phyloP scores from a whole-genome alignment of 2,113 vertebrate species.

The Hippolais icterina region DNA sequence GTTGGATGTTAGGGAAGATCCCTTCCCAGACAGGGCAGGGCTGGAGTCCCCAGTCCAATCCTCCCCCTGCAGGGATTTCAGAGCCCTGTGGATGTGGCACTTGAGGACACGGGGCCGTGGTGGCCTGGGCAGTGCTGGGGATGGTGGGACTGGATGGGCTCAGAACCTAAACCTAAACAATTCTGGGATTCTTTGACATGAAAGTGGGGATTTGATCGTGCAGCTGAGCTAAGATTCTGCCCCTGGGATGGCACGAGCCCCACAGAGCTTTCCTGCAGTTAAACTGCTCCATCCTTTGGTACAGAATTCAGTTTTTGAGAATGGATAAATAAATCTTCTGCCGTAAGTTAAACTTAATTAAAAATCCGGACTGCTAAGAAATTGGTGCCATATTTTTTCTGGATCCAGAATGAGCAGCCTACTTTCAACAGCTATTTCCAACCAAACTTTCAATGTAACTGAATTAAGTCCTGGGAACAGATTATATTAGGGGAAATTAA shows the following conservation, averaged over 20 bases:
- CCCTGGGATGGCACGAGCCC: rapidly evolving
- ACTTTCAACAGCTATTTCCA: neutral
- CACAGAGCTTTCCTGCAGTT: rapidly evolving
- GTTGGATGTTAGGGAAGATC: neutral
- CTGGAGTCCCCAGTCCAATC: neutral
- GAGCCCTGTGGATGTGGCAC: neutral
- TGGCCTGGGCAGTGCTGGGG: neutral
- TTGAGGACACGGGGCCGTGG: neutral
- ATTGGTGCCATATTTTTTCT: neutral
- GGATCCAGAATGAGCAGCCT: neutral
- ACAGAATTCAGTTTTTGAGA: neutral
- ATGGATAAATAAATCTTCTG: neutral
- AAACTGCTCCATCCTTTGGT: neutral
- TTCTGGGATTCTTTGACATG: neutral
- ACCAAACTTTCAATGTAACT: neutral
- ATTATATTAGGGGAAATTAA: constrained; percentile 38
- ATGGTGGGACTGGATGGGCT: neutral
- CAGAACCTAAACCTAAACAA: rapidly evolving
- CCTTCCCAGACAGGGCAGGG: neutral
- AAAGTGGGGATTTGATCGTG: neutral
- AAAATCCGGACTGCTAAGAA: neutral
- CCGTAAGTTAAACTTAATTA: constrained; percentile 1
- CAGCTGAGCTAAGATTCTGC: neutral
- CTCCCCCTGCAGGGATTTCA: neutral
- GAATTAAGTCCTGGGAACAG: constrained; percentile 3